Conservation (phyloP, 53 echinoderm and acorn worm species). For the Crossaster papposus region DNA sequence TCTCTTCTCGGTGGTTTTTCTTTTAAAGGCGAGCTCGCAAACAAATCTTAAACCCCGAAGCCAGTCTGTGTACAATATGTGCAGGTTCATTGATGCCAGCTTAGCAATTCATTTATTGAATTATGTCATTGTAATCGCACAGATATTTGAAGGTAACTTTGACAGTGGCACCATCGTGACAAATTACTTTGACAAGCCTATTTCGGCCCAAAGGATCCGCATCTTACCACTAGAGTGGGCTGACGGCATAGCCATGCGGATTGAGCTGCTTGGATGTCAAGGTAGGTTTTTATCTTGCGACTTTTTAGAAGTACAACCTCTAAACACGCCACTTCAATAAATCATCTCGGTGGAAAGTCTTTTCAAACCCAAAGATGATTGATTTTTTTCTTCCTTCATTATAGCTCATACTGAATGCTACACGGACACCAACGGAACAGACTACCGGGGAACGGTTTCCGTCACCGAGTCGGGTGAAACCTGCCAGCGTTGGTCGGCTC, state of each 20-base stretch:
- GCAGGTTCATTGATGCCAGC: neutral
- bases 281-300: too few species aligned
- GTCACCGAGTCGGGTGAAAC: conserved; percentile 12
- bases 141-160: conserved; percentile 70
- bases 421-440: neutral
- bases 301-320: neutral
- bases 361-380: neutral
- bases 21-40: too few species aligned
- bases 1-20: too few species aligned
- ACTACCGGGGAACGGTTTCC: conserved; percentile 42
- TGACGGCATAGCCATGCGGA: conserved; percentile 51
- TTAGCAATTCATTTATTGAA: neutral
- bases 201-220: conserved; percentile 38
- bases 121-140: neutral
- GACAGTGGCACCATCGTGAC: conserved; percentile 65
- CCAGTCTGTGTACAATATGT: neutral
- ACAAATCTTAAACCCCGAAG: neutral
- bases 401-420: conserved; percentile 31
- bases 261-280: conserved; percentile 71
- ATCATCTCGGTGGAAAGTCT: too few species aligned
- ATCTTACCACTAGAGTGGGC: conserved; percentile 49
- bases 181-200: conserved; percentile 61
- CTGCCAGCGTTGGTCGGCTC: conserved; percentile 26
- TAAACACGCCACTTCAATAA: neutral
- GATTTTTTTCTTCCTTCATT: neutral